Conservation (phyloP, 2,113 vertebrate species). For the Tor tambroides region DNA sequence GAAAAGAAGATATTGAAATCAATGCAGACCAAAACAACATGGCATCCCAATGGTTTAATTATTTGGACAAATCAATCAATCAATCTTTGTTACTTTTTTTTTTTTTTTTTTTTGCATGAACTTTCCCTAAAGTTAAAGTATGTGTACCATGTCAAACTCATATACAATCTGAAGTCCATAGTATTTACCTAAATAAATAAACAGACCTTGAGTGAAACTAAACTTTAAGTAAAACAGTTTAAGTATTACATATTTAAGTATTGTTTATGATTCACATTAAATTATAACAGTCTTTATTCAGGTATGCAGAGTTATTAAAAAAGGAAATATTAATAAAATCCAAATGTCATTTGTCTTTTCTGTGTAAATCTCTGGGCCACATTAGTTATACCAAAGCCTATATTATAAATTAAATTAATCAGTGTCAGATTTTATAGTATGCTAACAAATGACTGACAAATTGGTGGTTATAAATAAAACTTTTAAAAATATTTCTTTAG, state of each 20-base stretch:
- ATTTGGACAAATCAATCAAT: background rate
- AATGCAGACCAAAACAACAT: background rate
- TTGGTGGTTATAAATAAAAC: background rate
- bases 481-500: background rate
- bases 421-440: background rate
- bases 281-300: no score
- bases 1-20: background rate
- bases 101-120: background rate
- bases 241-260: no score
- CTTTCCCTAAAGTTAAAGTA: background rate
- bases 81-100: no score
- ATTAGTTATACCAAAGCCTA: background rate
- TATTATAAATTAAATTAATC: background rate
- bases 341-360: background rate
- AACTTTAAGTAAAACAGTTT: no score
- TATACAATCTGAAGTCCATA: no score
- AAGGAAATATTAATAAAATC: background rate
- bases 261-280: no score
- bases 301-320: no score
- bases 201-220: no score
- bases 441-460: background rate
- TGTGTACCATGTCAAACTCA: background rate
- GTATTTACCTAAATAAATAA: no score
- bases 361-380: background rate
- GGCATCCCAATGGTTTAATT: background rate